These are phyloP conservation scores for Escarpia spicata DNA, from an alignment of 2,888 invertebrate genomes.

Conservation along the genomic window DNA sequence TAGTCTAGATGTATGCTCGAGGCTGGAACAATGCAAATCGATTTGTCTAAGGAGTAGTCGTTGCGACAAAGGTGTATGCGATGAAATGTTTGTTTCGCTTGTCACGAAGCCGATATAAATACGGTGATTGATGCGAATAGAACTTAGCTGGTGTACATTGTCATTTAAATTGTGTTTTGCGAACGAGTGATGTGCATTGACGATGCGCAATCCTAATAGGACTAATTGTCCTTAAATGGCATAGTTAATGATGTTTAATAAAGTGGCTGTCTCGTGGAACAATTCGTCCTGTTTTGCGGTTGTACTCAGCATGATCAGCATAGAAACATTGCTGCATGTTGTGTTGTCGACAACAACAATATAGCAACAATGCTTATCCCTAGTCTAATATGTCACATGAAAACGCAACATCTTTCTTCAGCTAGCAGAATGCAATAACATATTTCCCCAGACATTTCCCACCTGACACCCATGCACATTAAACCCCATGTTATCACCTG, in stretches of 20 bases:
- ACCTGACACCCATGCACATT: not conserved
- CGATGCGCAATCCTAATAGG: not conserved
- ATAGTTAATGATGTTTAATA: not conserved
- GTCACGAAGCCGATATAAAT: not conserved
- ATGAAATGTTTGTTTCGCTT: not conserved
- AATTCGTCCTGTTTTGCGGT: not conserved
- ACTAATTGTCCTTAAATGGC: not conserved
- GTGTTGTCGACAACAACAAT: not conserved
- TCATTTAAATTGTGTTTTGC: not conserved
- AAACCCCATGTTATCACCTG: not conserved
- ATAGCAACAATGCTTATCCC: not conserved
- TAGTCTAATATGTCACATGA: not conserved
- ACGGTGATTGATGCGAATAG: not conserved
- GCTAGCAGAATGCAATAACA: not conserved
- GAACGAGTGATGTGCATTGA: not conserved
- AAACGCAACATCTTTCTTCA: not conserved
- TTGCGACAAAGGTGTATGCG: too few species aligned
- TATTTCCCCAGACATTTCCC: not conserved
- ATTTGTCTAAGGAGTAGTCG: not conserved
- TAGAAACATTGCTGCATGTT: not conserved
- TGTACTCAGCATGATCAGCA: not conserved
- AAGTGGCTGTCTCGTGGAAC: too few species aligned
- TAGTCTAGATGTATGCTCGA: not conserved
- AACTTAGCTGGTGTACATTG: not conserved
- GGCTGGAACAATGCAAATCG: not conserved